phyloP scores from a whole-genome alignment of 2,113 vertebrate species.

The Pygoscelis antarcticus region DNA sequence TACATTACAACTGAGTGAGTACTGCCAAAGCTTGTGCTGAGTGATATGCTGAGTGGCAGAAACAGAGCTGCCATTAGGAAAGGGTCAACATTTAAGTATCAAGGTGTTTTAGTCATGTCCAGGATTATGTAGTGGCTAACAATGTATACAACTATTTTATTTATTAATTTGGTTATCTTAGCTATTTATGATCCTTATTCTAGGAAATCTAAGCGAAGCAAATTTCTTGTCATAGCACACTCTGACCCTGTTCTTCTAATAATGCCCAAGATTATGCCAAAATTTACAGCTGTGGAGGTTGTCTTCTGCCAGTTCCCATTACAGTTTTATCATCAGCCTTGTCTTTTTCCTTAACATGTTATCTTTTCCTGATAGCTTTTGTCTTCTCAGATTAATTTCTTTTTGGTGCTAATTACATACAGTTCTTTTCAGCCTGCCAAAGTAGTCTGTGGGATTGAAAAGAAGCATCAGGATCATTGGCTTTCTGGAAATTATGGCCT shows the following conservation, averaged over 20 bases:
- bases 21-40: not conserved
- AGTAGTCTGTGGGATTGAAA: not conserved
- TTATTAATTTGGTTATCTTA: not conserved
- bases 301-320: conserved; percentile 8
- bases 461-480: not conserved
- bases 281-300: conserved; percentile 2
- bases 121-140: not conserved
- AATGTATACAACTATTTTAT: not conserved
- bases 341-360: not conserved
- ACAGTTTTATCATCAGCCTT: not conserved
- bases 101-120: not conserved
- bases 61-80: not conserved
- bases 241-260: not conserved
- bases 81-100: not conserved
- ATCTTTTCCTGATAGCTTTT: not conserved
- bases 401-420: not conserved
- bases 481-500: not conserved
- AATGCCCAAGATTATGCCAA: not conserved
- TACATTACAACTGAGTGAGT: not conserved
- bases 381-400: conserved; percentile 9
- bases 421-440: not conserved
- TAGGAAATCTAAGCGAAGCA: not conserved
- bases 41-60: not conserved
- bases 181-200: not conserved
- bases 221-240: not conserved